Evolutionary conservation across 53 echinoderm and acorn worm genomes (phyloP), one percentile per base, ranked within the genome.

Genomic region (Hippasteria phrygiana): DNA sequence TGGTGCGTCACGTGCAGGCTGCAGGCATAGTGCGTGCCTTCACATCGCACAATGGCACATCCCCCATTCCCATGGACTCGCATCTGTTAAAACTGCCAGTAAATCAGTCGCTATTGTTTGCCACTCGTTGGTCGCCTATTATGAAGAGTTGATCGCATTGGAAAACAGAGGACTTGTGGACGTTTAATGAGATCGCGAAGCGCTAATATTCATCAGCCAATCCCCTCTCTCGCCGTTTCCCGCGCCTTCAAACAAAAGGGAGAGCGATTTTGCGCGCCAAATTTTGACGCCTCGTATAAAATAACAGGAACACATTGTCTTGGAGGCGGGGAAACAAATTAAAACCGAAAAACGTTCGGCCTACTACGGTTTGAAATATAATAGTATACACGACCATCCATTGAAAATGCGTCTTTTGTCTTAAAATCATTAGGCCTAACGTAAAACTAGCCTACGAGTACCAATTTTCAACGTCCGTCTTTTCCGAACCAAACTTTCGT

Each of bases 41-140:
- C 65, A 83, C 83, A 45, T 35, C 26, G 24, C 79, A 62, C 56
- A 79, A 83, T 66, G 24, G 76, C 28, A 20, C 79, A 24, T 39
- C 55, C n/a, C 27, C 16, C 27, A 28, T 34, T 56, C 37, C 53
- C 31, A 13, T 12, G 55, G 56, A 78, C n/a, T 78, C 24, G 31
- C 82, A 82, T 82, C 82, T 82, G 62, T 17, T 31, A 65, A 65
- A 81, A 42, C 65, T 82, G 82, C 82, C 66, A 18, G 50, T 51
- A 85, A 85, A 69, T 85, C 85, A 36, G 71, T 34, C 46, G 50
- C 85, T 85, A 47, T 85, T 85, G 85, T 85, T 85, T 69, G 70
- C 7, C 36, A 29, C 59, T 20, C 27, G 38, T 37, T 8, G 83
- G 43, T n/a, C 64, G 63, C n/a, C n/a, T n/a, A n/a, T n/a, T 48